These are phyloP conservation scores for Ranitomeya variabilis DNA, from an alignment of 2,113 vertebrate genomes.

Conservation along the genomic window DNA sequence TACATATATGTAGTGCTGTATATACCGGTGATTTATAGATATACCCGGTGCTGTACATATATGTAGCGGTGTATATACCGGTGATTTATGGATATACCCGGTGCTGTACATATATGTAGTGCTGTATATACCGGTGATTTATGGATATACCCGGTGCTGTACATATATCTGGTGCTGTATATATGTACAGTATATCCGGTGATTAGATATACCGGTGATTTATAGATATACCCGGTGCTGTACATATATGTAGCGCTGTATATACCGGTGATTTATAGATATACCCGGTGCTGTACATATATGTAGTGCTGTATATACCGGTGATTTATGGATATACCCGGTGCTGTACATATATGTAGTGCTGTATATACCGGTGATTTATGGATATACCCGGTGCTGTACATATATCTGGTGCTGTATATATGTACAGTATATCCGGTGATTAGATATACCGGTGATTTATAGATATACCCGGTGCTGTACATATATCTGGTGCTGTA, in stretches of 20 bases:
- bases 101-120: neutral
- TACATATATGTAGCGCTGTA: neutral
- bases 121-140: neutral
- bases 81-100: neutral
- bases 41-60: neutral
- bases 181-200: too few species aligned
- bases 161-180: too few species aligned
- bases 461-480: neutral
- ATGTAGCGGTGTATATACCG: neutral
- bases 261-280: neutral
- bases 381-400: neutral
- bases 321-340: neutral
- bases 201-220: neutral
- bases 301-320: neutral
- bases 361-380: neutral
- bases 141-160: too few species aligned
- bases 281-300: neutral
- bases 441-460: neutral
- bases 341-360: neutral
- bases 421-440: neutral
- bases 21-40: neutral
- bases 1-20: neutral
- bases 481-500: neutral
- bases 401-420: neutral
- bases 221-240: neutral